phyloP scores from a whole-genome alignment of 2,888 invertebrate genomes.

The Tenthredo amoena region DNA sequence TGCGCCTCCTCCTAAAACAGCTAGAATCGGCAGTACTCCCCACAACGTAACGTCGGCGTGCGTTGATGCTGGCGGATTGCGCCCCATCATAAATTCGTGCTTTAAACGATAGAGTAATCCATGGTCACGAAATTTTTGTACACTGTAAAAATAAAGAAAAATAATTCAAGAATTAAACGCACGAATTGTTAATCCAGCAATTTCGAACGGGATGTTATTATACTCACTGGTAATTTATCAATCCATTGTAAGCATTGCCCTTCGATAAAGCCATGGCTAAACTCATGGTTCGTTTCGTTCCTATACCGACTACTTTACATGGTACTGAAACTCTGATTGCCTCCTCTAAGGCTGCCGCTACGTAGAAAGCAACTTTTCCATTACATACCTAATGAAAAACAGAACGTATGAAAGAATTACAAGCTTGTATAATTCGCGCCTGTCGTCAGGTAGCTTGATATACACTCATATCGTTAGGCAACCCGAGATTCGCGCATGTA shows the following conservation, averaged over 20 bases:
- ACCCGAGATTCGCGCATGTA: not conserved
- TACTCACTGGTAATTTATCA: slow-evolving; percentile 65
- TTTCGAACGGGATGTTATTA: not conserved
- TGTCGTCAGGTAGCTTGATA: not conserved
- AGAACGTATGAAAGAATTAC: not conserved
- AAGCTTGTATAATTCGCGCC: not conserved
- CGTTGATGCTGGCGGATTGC: not conserved
- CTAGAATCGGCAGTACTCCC: slow-evolving; percentile 64
- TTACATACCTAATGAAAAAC: slow-evolving; percentile 63
- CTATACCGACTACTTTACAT: slow-evolving; percentile 63
- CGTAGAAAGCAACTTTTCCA: slow-evolving; percentile 65
- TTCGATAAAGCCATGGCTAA: slow-evolving; percentile 64
- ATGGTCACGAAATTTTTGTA: slow-evolving; percentile 65
- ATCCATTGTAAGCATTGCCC: slow-evolving; percentile 64
- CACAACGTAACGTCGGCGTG: slow-evolving; percentile 59
- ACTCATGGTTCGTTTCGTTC: slow-evolving; percentile 64
- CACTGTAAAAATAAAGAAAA: slow-evolving; percentile 60
- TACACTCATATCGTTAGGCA: not conserved
- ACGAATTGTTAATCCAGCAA: not conserved
- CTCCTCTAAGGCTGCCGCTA: slow-evolving; percentile 61
- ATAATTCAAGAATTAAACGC: not conserved
- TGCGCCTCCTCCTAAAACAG: slow-evolving; percentile 62
- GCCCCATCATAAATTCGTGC: slow-evolving; percentile 49
- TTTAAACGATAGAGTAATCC: slow-evolving; percentile 65
- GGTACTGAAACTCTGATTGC: slow-evolving; percentile 58